These are phyloP conservation scores for Drosophila pandora DNA, from an alignment of 1,140 invertebrate species.

Conservation along the genomic window DNA sequence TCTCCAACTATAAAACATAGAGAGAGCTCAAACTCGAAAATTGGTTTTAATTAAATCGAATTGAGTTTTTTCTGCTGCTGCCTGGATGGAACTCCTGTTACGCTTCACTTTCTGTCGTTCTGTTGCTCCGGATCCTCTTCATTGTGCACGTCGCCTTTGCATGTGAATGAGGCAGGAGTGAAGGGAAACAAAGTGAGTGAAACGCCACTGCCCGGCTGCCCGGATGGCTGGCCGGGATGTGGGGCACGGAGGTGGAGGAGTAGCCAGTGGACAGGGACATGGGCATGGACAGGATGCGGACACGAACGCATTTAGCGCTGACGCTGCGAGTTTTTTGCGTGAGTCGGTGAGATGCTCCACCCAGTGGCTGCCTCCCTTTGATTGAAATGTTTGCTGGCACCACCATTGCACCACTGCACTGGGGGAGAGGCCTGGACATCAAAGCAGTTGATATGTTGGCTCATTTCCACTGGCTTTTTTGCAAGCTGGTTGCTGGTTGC, in stretches of 20 bases:
- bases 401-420: conserved; percentile 9
- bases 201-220: conserved; percentile 36
- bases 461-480: conserved; percentile 62
- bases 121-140: conserved; percentile 5
- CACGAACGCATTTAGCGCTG: conserved; percentile 78
- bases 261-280: conserved; percentile 24
- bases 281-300: conserved; percentile 54
- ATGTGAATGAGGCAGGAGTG: conserved; percentile 50
- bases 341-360: conserved; percentile 57
- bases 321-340: conserved; percentile 71
- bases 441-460: conserved; percentile 69
- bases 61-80: conserved; percentile 60
- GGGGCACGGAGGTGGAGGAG: conserved; percentile 5
- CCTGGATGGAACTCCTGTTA: conserved; percentile 7
- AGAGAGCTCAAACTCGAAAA: conserved; percentile 68
- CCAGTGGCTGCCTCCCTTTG: conserved; percentile 42
- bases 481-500: conserved; percentile 65
- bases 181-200: conserved; percentile 35
- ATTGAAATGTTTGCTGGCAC: conserved; percentile 77
- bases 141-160: conserved; percentile 59
- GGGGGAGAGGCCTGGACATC: conserved; percentile 25
- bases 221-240: conserved; percentile 20
- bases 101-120: conserved; percentile 23
- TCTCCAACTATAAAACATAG: neutral
- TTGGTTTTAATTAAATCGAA: conserved; percentile 83